Conservation (phyloP, 2,888 invertebrate genomes). For the Drosophila mercatorum region DNA sequence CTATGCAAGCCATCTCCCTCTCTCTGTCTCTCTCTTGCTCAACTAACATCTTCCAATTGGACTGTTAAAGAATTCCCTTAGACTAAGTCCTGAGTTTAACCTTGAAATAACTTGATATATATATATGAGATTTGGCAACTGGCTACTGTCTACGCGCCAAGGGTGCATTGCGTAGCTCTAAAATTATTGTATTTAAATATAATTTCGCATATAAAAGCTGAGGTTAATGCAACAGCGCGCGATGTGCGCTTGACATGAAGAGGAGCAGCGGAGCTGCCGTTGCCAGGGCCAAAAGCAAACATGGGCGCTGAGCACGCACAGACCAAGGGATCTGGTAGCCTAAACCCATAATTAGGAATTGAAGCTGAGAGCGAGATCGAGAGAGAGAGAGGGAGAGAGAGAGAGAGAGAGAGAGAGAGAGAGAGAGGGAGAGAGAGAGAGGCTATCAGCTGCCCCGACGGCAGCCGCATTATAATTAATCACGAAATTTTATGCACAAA, state of each 20-base stretch:
- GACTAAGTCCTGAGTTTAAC: conserved; percentile 2
- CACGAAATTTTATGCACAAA: conserved; percentile 67
- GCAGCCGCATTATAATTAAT: conserved; percentile 70
- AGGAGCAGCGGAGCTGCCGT: conserved; percentile 17
- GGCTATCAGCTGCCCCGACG: background rate
- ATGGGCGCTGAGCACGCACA: conserved; percentile 34
- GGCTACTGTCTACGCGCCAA: conserved; percentile 13
- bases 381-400: too few relatives aligned
- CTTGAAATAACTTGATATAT: conserved; percentile 39
- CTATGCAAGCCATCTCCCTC: too few relatives aligned
- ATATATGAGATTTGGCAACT: background rate
- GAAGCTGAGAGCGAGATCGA: conserved; percentile 10
- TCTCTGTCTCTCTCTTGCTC: too few relatives aligned
- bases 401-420: too few relatives aligned
- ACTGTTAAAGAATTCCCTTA: too few relatives aligned
- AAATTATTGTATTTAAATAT: conserved; percentile 76
- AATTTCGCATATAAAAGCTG: conserved; percentile 68
- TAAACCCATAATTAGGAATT: conserved; percentile 67
- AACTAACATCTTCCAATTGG: background rate
- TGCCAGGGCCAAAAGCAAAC: conserved; percentile 46
- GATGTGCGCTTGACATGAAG: conserved; percentile 75
- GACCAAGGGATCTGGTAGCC: conserved; percentile 5
- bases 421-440: too few relatives aligned
- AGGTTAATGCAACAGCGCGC: conserved; percentile 72
- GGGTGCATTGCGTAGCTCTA: conserved; percentile 34